phyloP scores from a whole-genome alignment of 2,888 invertebrate genomes.

The Lypha dubia region DNA sequence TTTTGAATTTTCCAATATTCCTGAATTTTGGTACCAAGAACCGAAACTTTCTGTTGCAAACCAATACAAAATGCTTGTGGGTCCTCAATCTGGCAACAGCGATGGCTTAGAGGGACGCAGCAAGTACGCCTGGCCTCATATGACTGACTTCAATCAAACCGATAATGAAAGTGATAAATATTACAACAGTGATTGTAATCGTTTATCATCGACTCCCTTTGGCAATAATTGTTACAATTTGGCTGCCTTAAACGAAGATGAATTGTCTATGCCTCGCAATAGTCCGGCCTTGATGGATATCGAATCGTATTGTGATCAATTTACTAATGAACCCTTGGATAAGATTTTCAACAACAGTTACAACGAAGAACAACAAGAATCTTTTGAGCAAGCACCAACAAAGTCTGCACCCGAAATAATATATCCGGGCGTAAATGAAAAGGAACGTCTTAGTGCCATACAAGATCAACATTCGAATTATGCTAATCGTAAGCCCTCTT shows the following conservation, averaged over 20 bases:
- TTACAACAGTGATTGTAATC: constrained; percentile 75
- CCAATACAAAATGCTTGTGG: constrained; percentile 80
- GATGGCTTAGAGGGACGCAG: constrained; percentile 78
- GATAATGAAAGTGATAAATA: constrained; percentile 76
- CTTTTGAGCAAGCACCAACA: not conserved
- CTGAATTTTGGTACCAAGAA: constrained; percentile 76
- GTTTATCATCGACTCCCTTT: constrained; percentile 77
- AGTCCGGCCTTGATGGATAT: constrained; percentile 63
- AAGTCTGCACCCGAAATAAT: constrained; percentile 74
- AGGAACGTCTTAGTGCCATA: constrained; percentile 75
- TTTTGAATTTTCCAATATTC: constrained; percentile 78
- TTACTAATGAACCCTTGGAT: constrained; percentile 79
- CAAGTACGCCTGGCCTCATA: constrained; percentile 79
- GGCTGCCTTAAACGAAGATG: constrained; percentile 64
- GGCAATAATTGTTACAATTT: constrained; percentile 71
- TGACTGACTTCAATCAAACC: constrained; percentile 78
- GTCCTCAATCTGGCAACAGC: constrained; percentile 77
- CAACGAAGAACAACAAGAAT: not conserved
- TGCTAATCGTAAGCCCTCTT: not conserved
- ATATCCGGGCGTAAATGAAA: constrained; percentile 75
- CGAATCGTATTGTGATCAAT: constrained; percentile 77
- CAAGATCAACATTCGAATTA: constrained; percentile 73
- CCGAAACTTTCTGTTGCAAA: constrained; percentile 79
- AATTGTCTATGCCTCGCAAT: constrained; percentile 54
- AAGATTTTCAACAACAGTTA: constrained; percentile 77